Conservation (phyloP, 2,113 vertebrate genomes). For the Neoarius graeffei region DNA sequence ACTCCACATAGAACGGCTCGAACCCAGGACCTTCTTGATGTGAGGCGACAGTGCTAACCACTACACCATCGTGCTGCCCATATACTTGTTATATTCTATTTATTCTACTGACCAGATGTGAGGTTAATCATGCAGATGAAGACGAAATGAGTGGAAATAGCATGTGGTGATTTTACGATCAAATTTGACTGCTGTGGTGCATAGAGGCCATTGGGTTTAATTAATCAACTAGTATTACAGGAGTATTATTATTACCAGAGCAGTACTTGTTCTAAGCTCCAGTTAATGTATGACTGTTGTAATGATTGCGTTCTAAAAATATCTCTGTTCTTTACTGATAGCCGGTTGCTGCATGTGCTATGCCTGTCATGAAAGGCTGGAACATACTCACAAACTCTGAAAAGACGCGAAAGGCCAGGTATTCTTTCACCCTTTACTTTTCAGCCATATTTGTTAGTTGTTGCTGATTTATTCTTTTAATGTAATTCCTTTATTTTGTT, state of each 20-base stretch:
- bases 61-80: no score
- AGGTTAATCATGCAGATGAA: neutral
- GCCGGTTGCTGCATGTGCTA: constrained; percentile 96
- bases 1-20: no score
- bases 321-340: constrained; percentile 54
- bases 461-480: neutral
- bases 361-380: constrained; percentile 98
- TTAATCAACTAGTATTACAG: neutral
- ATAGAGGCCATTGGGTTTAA: neutral
- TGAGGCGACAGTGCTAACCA: no score
- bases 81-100: no score
- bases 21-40: no score
- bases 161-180: neutral
- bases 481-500: constrained; percentile 40
- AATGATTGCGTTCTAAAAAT: constrained; percentile 10
- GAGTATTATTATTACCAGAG: neutral
- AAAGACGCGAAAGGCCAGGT: constrained; percentile 94
- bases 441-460: neutral
- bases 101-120: neutral
- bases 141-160: neutral
- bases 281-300: neutral
- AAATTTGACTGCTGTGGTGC: neutral
- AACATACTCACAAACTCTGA: constrained; percentile 95
- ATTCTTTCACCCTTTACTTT: neutral
- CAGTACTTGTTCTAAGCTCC: neutral